phyloP scores from a whole-genome alignment of 2,113 vertebrate species.

The Cyphomyrus plagiostoma region DNA sequence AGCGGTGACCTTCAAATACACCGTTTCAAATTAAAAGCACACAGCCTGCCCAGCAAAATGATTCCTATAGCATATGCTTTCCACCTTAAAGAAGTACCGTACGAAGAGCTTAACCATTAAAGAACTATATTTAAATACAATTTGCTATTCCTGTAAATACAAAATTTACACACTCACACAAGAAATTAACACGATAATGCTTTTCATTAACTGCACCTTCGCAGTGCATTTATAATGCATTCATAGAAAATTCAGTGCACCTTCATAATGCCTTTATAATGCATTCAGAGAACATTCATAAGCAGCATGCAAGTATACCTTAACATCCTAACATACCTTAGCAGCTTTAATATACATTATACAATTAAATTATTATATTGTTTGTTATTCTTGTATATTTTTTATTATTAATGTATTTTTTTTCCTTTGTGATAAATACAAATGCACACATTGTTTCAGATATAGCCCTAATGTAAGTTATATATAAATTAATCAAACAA shows the following conservation, averaged over 20 bases:
- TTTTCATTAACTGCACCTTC: not conserved
- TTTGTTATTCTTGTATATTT: not conserved
- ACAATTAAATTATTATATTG: not conserved
- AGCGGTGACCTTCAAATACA: slow-evolving; percentile 54
- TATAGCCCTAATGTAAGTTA: not conserved
- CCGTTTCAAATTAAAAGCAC: slow-evolving; percentile 24
- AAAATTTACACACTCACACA: not conserved
- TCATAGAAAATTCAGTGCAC: not conserved
- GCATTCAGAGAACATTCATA: not conserved
- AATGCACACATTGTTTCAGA: not conserved
- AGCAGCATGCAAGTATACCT: not conserved
- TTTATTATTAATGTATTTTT: not conserved
- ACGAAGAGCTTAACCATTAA: not conserved
- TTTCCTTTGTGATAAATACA: not conserved
- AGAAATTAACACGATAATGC: not conserved
- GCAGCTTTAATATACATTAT: too few species aligned
- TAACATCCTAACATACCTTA: not conserved
- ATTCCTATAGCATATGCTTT: not conserved
- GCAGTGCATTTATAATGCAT: not conserved
- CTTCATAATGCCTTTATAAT: too few species aligned
- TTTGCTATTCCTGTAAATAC: not conserved
- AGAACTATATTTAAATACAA: not conserved
- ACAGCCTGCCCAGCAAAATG: not conserved
- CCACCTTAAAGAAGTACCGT: not conserved
- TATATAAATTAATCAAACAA: not conserved